Evolutionary conservation across 2,113 vertebrate species (phyloP).

Genomic region (Scalopus aquaticus): DNA sequence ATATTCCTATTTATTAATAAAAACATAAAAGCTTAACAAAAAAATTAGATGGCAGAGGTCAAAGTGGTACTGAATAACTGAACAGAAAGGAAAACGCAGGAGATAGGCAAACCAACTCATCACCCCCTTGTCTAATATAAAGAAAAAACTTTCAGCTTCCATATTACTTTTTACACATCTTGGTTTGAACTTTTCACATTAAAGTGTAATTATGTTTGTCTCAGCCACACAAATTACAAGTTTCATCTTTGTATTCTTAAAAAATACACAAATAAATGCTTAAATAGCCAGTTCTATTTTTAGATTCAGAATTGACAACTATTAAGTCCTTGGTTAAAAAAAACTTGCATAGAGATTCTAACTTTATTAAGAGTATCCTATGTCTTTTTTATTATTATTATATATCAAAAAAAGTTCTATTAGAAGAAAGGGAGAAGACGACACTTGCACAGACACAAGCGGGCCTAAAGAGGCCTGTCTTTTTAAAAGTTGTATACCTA

Average conservation of each 20-base stretch:
- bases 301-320: conserved; percentile 8
- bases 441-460: too few relatives aligned
- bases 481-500: conserved; percentile 40
- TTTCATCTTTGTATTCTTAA: background rate
- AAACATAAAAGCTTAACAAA: background rate
- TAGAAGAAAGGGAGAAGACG: too few relatives aligned
- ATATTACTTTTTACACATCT: background rate
- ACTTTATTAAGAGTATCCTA: background rate
- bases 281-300: background rate
- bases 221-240: background rate
- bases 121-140: background rate
- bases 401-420: too few relatives aligned
- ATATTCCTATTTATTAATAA: conserved; percentile 20
- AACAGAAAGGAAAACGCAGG: background rate
- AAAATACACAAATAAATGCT: background rate
- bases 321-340: background rate
- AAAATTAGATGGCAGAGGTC: background rate
- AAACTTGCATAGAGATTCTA: background rate
- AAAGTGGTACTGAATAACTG: background rate
- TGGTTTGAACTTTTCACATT: background rate
- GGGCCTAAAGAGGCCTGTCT: background rate
- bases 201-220: conserved; percentile 8
- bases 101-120: background rate
- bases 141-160: background rate
- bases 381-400: too few relatives aligned